These are phyloP conservation scores for Stegodyphus mimosarum DNA, from an alignment of 1,140 invertebrate genomes.

Conservation along the genomic window DNA sequence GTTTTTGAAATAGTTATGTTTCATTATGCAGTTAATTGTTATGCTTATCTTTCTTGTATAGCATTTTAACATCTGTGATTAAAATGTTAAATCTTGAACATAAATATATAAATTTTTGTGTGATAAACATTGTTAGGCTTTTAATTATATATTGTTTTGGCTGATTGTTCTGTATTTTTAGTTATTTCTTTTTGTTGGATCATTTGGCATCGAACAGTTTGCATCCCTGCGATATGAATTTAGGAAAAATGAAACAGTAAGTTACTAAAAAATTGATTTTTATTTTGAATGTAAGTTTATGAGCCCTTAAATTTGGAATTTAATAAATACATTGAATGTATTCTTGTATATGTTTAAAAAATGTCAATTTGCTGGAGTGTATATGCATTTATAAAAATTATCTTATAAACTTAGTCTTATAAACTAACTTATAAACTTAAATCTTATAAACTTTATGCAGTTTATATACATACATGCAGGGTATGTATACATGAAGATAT, in stretches of 20 bases:
- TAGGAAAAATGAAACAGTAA: slow-evolving; percentile 24
- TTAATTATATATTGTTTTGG: too few species aligned
- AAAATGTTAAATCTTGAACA: too few species aligned
- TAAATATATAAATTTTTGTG: too few species aligned
- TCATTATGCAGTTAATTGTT: too few species aligned
- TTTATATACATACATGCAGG: too few species aligned
- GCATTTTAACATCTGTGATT: too few species aligned
- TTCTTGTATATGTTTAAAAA: not conserved
- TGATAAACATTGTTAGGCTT: too few species aligned
- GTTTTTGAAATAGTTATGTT: too few species aligned
- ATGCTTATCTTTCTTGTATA: too few species aligned
- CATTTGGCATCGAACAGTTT: slow-evolving; percentile 44
- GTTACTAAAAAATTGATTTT: not conserved
- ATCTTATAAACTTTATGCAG: too few species aligned
- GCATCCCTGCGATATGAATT: slow-evolving; percentile 59
- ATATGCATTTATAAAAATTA: not conserved
- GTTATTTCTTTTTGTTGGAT: slow-evolving; percentile 48
- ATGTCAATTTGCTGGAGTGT: not conserved
- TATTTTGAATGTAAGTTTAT: not conserved
- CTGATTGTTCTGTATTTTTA: not conserved
- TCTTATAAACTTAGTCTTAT: not conserved
- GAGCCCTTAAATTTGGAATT: not conserved
- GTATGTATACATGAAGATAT: too few species aligned
- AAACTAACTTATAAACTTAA: too few species aligned
- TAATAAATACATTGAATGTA: not conserved